Percentiles rank a stretch among this genome's conserved stretches.
phyloP scores from a whole-genome alignment of 2,113 vertebrate genomes.

The Periophthalmus modestus region DNA sequence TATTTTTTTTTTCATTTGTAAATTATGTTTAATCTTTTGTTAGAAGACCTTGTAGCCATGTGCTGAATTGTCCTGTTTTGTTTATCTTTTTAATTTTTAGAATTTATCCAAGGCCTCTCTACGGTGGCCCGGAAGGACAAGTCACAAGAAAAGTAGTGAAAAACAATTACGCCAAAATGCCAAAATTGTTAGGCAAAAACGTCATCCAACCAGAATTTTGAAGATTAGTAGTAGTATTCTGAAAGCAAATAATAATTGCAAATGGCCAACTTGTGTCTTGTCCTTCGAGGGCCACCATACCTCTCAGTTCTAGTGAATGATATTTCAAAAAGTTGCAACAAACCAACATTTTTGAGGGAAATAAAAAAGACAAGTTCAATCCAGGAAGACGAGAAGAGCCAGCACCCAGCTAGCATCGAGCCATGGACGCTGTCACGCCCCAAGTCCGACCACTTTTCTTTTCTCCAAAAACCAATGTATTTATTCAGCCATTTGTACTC shows the following conservation, averaged over 20 bases:
- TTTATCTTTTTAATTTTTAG: constrained; percentile 34
- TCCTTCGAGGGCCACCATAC: background rate
- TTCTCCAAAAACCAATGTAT: constrained; percentile 67
- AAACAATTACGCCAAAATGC: background rate
- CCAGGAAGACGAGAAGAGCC: constrained; percentile 32
- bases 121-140: background rate
- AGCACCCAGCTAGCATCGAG: constrained; percentile 36
- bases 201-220: no score
- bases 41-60: constrained; percentile 67
- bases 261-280: background rate
- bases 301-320: constrained; percentile 50
- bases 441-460: constrained; percentile 38
- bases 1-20: constrained; percentile 72
- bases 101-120: constrained; percentile 61
- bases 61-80: constrained; percentile 61
- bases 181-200: background rate
- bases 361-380: constrained; percentile 23
- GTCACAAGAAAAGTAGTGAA: background rate
- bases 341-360: constrained; percentile 26
- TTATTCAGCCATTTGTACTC: constrained; percentile 67
- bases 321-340: constrained; percentile 53
- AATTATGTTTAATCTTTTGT: constrained; percentile 73
- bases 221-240: no score
- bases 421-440: constrained; percentile 53
- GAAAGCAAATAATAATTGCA: background rate